Evolutionary conservation across 2,113 vertebrate species (phyloP).

Genomic region (Perccottus glenii): DNA sequence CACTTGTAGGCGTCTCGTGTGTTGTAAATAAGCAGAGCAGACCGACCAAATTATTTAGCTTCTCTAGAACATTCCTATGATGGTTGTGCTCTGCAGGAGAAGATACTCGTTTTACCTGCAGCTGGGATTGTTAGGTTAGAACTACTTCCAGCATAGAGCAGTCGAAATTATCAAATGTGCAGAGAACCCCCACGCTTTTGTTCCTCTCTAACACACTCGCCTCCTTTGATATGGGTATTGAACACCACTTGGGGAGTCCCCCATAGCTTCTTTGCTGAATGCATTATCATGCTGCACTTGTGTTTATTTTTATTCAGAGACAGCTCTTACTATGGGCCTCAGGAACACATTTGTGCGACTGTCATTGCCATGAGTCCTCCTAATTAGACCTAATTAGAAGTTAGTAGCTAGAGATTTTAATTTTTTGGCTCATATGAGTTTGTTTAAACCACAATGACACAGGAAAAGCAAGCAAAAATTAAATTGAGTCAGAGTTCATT

Average conservation of each 20-base stretch:
- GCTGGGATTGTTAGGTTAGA: conserved; percentile 18
- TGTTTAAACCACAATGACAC: no score
- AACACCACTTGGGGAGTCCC: conserved; percentile 52
- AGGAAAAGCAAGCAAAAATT: no score
- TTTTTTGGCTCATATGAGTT: no score
- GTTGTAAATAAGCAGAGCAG: conserved; percentile 1
- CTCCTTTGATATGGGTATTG: conserved; percentile 63
- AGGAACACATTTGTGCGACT: conserved; percentile 57
- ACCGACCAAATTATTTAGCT: conserved; percentile 7
- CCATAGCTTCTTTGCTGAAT: conserved; percentile 47
- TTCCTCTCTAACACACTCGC: conserved; percentile 9
- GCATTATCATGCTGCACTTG: conserved; percentile 61
- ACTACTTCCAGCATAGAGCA: conserved; percentile 21
- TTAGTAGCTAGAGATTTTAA: background rate
- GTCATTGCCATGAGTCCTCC: conserved; percentile 30
- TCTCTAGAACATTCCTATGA: conserved; percentile 8
- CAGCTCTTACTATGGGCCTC: conserved; percentile 11
- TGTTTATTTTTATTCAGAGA: conserved; percentile 64
- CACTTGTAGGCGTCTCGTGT: conserved; percentile 1
- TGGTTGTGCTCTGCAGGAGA: conserved; percentile 39
- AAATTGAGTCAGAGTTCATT: no score
- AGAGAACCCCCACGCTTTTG: conserved; percentile 6
- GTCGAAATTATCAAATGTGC: conserved; percentile 18
- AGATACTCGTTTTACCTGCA: conserved; percentile 48
- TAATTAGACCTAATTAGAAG: conserved; percentile 59